Evolutionary conservation across 2,797 vertebrate genomes (phyloP).

Genomic region (Pangasius mekongensis): DNA sequence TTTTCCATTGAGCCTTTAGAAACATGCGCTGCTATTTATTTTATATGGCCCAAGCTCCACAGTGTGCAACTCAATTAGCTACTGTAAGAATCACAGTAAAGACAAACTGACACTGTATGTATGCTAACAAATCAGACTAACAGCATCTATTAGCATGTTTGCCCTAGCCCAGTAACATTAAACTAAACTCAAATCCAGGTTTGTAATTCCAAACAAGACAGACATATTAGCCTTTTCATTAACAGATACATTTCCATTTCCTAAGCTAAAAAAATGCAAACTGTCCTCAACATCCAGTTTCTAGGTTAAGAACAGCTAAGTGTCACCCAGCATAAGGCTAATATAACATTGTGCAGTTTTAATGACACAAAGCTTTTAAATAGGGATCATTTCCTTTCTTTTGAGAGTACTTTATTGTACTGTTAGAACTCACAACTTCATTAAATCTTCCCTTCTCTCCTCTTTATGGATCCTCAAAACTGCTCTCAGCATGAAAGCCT

Average conservation of each 20-base stretch:
- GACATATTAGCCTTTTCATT: neutral
- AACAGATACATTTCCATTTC: neutral
- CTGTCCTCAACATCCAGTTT: neutral
- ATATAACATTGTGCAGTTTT: neutral
- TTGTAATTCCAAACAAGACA: neutral
- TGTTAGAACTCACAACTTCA: constrained; percentile 19
- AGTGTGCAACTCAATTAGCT: constrained; percentile 1
- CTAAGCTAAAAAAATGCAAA: neutral
- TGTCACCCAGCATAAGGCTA: neutral
- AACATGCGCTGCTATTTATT: too few species aligned
- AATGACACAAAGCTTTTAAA: constrained; percentile 13
- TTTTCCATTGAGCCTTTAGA: too few species aligned
- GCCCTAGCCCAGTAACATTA: too few species aligned
- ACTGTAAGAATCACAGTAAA: neutral
- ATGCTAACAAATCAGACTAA: constrained; percentile 13
- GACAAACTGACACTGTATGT: neutral
- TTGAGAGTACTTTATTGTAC: neutral
- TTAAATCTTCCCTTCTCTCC: constrained; percentile 10
- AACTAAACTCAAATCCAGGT: neutral
- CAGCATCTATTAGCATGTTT: constrained; percentile 20
- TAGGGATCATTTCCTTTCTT: constrained; percentile 8
- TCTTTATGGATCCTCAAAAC: neutral
- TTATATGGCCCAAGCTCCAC: neutral
- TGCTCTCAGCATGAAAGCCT: constrained; percentile 5
- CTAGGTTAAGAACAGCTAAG: neutral